Percentiles rank a stretch among this genome's conserved stretches.
Conservation (phyloP, 2,888 invertebrate species). For the Cosmorhoe ocellata region DNA sequence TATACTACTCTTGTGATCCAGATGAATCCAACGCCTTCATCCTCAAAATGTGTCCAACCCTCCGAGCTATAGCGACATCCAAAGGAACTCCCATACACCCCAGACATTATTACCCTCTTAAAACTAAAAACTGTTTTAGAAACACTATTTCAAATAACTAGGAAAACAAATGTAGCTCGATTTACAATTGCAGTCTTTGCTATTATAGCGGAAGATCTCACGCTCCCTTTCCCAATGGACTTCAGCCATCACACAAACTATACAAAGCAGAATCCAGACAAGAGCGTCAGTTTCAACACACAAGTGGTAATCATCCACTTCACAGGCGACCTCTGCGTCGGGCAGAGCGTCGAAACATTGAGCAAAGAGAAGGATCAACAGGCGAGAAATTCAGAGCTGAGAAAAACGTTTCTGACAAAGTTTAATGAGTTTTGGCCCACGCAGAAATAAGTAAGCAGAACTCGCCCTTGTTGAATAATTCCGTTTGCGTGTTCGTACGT, state of each 20-base stretch:
- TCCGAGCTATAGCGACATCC: no score
- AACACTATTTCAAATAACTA: no score
- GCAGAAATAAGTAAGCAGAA: conserved; percentile 55
- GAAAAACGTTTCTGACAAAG: conserved; percentile 79
- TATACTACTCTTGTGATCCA: no score
- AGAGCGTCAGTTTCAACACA: conserved; percentile 75
- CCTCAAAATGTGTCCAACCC: no score
- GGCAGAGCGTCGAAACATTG: conserved; percentile 82
- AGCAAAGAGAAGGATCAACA: conserved; percentile 86
- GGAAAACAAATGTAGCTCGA: no score
- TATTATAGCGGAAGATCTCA: conserved; percentile 53
- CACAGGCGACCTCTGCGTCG: conserved; percentile 80
- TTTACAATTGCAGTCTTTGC: no score
- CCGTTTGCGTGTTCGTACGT: background rate
- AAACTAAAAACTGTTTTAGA: no score
- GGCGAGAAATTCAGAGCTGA: conserved; percentile 83
- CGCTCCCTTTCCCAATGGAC: conserved; percentile 60
- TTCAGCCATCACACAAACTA: conserved; percentile 59
- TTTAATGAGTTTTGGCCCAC: conserved; percentile 77
- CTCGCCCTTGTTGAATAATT: conserved; percentile 12
- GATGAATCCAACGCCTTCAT: no score
- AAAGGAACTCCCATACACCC: no score
- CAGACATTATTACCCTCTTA: no score
- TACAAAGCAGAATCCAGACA: conserved; percentile 64
- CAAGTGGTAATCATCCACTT: conserved; percentile 85